phyloP scores from a whole-genome alignment of 2,888 invertebrate genomes.

The Argynnis bischoffii region DNA sequence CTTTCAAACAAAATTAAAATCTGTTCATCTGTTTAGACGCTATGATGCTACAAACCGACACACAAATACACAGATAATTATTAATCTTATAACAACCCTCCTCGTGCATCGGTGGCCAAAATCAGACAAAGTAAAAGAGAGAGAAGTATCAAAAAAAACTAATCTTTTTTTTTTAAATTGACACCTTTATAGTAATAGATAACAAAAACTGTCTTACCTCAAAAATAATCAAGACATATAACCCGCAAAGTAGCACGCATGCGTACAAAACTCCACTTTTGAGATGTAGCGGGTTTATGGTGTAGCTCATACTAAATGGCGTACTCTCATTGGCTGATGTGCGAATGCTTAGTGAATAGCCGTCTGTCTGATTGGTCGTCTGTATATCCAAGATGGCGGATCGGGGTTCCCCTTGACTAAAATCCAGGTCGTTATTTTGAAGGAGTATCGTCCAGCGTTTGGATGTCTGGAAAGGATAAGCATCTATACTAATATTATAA shows the following conservation, averaged over 20 bases:
- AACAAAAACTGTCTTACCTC: slow-evolving; percentile 81
- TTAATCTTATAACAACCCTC: too few species aligned
- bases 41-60: too few species aligned
- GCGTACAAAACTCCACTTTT: slow-evolving; percentile 88
- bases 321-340: slow-evolving; percentile 51
- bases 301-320: slow-evolving; percentile 75
- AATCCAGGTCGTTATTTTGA: slow-evolving; percentile 82
- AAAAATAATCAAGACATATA: slow-evolving; percentile 92
- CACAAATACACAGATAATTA: too few species aligned
- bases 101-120: too few species aligned
- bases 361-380: slow-evolving; percentile 38
- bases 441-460: slow-evolving; percentile 83
- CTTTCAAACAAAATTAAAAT: too few species aligned
- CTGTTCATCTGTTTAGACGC: too few species aligned
- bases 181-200: background rate
- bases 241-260: slow-evolving; percentile 85
- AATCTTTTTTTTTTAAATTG: too few species aligned
- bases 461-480: slow-evolving; percentile 59
- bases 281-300: slow-evolving; percentile 84
- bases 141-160: too few species aligned
- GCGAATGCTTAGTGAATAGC: slow-evolving; percentile 50
- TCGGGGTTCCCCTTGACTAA: slow-evolving; percentile 75
- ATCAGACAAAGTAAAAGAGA: too few species aligned
- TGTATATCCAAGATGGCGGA: slow-evolving; percentile 64
- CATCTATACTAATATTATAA: too few species aligned